These are phyloP conservation scores for Drosophila prolongata DNA, from an alignment of 2,888 invertebrate genomes.

Conservation along the genomic window DNA sequence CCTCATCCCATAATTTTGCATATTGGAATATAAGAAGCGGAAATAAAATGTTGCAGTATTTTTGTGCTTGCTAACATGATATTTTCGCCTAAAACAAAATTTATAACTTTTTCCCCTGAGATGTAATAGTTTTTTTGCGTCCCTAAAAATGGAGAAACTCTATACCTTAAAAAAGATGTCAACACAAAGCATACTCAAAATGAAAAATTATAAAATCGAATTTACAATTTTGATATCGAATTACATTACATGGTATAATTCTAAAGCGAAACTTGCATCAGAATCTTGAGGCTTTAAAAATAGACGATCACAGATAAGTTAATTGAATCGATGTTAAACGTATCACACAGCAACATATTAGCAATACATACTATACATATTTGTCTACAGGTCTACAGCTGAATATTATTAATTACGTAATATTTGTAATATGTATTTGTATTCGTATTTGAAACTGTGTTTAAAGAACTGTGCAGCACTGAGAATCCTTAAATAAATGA, in stretches of 20 bases:
- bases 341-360: constrained; percentile 22
- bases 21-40: too few relatives aligned
- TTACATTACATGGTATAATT: constrained; percentile 12
- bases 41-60: too few relatives aligned
- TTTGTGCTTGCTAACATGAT: too few relatives aligned
- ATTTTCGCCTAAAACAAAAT: too few relatives aligned
- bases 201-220: constrained; percentile 29
- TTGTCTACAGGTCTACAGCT: constrained; percentile 42
- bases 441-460: constrained; percentile 49
- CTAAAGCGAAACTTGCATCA: constrained; percentile 10
- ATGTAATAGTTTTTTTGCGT: too few relatives aligned
- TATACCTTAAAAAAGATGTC: constrained; percentile 1
- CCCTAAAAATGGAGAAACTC: not conserved
- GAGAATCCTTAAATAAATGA: constrained; percentile 63
- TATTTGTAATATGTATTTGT: constrained; percentile 44
- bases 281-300: constrained; percentile 49
- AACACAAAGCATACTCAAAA: constrained; percentile 2
- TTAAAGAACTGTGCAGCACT: constrained; percentile 61
- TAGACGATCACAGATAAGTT: constrained; percentile 45
- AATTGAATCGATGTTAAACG: constrained; percentile 38
- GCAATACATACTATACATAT: constrained; percentile 28
- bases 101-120: too few relatives aligned
- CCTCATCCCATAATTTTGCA: too few relatives aligned
- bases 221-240: constrained; percentile 40
- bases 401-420: constrained; percentile 13